These are phyloP conservation scores for Psephotus haematonotus DNA, from an alignment of 2,113 vertebrate species.

Conservation along the genomic window DNA sequence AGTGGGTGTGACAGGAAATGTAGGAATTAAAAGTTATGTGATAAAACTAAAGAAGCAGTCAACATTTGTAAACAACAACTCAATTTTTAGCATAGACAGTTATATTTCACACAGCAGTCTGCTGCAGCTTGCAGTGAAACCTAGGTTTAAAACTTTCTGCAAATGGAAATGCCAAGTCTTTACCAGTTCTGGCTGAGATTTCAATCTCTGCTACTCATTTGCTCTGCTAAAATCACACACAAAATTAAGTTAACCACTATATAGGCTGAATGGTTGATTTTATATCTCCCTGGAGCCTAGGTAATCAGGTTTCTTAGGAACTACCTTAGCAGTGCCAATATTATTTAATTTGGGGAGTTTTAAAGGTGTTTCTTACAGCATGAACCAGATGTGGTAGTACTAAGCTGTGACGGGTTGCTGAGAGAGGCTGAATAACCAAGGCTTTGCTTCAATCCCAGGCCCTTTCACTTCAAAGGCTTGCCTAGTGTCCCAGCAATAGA, in stretches of 20 bases:
- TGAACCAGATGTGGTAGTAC: neutral
- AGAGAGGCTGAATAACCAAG: neutral
- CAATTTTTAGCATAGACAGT: neutral
- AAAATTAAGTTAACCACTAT: conserved; percentile 3
- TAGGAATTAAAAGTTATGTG: neutral
- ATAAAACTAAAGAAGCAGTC: neutral
- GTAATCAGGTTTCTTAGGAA: neutral
- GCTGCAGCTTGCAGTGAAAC: neutral
- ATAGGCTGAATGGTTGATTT: neutral
- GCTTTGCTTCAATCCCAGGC: neutral
- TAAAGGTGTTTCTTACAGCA: neutral
- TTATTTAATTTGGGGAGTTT: neutral
- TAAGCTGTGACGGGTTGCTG: neutral
- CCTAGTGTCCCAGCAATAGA: neutral
- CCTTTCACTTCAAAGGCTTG: neutral
- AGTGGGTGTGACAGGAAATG: neutral
- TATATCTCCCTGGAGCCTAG: neutral
- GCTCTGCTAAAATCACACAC: neutral
- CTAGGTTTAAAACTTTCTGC: neutral
- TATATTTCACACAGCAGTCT: neutral
- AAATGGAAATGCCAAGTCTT: neutral
- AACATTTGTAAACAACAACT: neutral
- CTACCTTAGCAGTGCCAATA: neutral
- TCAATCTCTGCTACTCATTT: neutral
- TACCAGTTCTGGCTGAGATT: neutral